Base-by-base conservation (phyloP, 2,113 vertebrate species). In the Danionella cerebrum region DNA sequence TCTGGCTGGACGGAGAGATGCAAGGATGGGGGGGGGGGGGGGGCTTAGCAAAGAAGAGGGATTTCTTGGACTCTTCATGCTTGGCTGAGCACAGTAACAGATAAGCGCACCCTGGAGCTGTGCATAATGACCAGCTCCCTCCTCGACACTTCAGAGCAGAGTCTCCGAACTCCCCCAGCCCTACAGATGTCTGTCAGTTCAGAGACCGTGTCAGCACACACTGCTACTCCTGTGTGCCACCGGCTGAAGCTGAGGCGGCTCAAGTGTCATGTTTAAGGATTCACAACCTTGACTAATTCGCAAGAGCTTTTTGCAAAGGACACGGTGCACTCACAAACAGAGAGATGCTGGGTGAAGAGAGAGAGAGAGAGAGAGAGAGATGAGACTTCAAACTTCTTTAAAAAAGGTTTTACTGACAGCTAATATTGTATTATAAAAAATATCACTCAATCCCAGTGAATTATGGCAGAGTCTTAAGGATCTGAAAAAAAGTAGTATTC, bases 71-170 rank as follows among this genome's bases (percentile, higher is more conserved):
- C 85, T 90, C 81, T 90, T 89, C 89, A 91, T 79, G 88, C 89
- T 86, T 85, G 84, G 87, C 81, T 87, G 89, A 89, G 80, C 86
- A 60, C 85, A 78, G 87, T 84, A 87, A 89, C 85, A 89, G 89
- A 93, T 89, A 91, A 90, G 89, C 80, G 87, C 51, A 89, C 81
- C 90, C 89, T 83, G 83, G 79, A 88, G 89, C 84, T 84, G 87
- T 83, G 88, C 83, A 85, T 88, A 91, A 87, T 89, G 90, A 91
- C 84, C 73, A 24, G 83, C 45, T 85, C 70, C 80, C 89, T 83
- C 79, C 85, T 84, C 88, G 83, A 80, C 76, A 82, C 81, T 77
- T 74, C 54, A 65, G 59, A 73, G 52, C 62, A 69, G 47, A 13
- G 59, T 42, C 54, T 58, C 67, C 25, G 57, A 24, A 50, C 58